Base-by-base conservation (phyloP, 1,140 invertebrate genomes). In the Drepana arcuata region DNA sequence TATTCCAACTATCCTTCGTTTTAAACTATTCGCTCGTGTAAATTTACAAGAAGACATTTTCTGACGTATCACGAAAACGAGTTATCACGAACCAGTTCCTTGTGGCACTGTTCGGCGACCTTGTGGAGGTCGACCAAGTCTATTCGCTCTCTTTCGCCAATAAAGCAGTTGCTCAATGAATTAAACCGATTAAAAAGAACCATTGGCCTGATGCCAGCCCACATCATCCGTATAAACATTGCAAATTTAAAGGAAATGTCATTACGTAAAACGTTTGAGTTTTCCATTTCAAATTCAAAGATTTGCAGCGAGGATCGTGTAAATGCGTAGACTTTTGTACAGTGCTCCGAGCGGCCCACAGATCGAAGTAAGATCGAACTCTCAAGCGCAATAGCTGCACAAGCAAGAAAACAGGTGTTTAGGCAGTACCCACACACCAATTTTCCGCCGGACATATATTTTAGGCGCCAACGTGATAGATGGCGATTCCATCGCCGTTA, bases 181-280 rank as follows among this genome's bases (percentile, higher is more conserved):
- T 73, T 69, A 68, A 61, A 73, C 61, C 45, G 66, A 74, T 78
- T 77, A 74, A 78, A 78, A 77, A 74, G 52, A 68, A 66, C 60
- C 52, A 68, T 68, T 81, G 73, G 73, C 59, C 14, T 21, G n/a
- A 14, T 53, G 73, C 77, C 77, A 81, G 59, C 57, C 62, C 64
- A 42, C 48, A 61, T 59, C 24, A 26, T 10, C 50, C 56, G 62
- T 62, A 73, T 73, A 77, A 77, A 80, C 70, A 77, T 70, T 67
- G 63, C 52, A 53, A 70, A 71, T 77, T 63, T 73, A 67, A 70
- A 75, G 63, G 66, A 72, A 75, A 64, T 63, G 63, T 60, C 60
- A 36, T 75, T 75, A 71, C 61, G 62, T 69, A 72, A 79, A 41
- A 39, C 26, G 16, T 14, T 28, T 33, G 29, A 46, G 45, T 21